These are phyloP conservation scores for Calosoma granatense DNA, from an alignment of 1,140 invertebrate genomes.

Conservation along the genomic window DNA sequence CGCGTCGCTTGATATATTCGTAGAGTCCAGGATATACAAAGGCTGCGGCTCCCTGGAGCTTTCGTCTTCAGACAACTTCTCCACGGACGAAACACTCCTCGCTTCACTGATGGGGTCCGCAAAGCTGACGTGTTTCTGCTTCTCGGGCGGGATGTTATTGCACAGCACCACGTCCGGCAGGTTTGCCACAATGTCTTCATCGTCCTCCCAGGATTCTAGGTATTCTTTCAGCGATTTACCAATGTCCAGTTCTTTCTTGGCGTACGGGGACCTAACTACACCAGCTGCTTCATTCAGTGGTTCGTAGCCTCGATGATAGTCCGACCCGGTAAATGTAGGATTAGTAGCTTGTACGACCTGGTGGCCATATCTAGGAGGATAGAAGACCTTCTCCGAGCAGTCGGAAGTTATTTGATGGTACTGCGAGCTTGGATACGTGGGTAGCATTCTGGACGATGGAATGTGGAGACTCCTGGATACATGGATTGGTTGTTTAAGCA, in stretches of 20 bases:
- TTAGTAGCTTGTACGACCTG: not conserved
- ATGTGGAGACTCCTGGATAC: not conserved
- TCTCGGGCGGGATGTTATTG: not conserved
- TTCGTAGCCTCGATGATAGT: not conserved
- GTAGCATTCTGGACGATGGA: not conserved
- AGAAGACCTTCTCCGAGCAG: not conserved
- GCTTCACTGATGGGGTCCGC: not conserved
- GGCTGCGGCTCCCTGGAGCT: not conserved
- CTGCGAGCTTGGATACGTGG: not conserved
- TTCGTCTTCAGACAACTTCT: not conserved
- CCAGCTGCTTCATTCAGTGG: not conserved
- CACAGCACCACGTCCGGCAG: not conserved
- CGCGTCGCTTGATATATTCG: not conserved
- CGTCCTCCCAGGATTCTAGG: conserved; percentile 1
- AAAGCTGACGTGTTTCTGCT: not conserved
- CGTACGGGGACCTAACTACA: too few relatives aligned
- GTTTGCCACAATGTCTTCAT: not conserved
- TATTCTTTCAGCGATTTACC: conserved; percentile 1
- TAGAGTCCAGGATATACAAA: not conserved
- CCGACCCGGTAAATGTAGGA: not conserved
- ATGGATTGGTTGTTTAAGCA: not conserved
- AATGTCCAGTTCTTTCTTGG: not conserved
- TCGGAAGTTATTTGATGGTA: not conserved
- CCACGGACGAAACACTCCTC: not conserved
- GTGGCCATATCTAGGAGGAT: not conserved